These are phyloP conservation scores for Melanotaenia parkinsoni DNA, from an alignment of 2,797 vertebrate genomes.

Conservation along the genomic window DNA sequence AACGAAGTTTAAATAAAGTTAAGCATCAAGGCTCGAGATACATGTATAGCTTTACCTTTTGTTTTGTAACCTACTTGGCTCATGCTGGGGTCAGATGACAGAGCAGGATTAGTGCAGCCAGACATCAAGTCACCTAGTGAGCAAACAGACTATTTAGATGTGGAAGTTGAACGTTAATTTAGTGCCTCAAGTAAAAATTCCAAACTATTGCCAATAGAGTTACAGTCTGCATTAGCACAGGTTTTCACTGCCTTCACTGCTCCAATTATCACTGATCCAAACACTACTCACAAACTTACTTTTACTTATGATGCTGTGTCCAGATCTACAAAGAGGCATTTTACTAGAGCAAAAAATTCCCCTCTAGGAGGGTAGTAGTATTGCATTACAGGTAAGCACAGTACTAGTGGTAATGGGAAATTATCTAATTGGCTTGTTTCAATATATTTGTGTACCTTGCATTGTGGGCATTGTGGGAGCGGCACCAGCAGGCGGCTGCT, in stretches of 20 bases:
- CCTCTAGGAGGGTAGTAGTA: too few species aligned
- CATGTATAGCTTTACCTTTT: background rate
- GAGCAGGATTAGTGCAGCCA: slow-evolving; percentile 38
- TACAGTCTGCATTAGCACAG: background rate
- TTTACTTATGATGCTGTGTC: too few species aligned
- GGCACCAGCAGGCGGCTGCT: slow-evolving; percentile 52
- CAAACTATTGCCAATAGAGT: background rate
- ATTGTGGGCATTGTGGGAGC: slow-evolving; percentile 57
- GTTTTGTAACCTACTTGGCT: slow-evolving; percentile 56
- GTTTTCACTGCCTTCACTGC: background rate
- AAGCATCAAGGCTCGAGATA: background rate
- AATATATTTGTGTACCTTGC: slow-evolving; percentile 54
- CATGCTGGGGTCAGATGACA: slow-evolving; percentile 45
- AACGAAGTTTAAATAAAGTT: background rate
- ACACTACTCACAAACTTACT: too few species aligned
- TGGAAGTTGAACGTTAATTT: too few species aligned
- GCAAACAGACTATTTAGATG: background rate
- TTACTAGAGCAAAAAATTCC: too few species aligned
- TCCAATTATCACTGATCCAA: too few species aligned
- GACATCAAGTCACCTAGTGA: slow-evolving; percentile 57
- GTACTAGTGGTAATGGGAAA: too few species aligned
- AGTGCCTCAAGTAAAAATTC: background rate
- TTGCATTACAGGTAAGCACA: too few species aligned
- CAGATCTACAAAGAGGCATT: too few species aligned
- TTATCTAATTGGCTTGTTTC: too few species aligned